phyloP scores from a whole-genome alignment of 2,888 invertebrate genomes.

The Drosophila neotestacea region DNA sequence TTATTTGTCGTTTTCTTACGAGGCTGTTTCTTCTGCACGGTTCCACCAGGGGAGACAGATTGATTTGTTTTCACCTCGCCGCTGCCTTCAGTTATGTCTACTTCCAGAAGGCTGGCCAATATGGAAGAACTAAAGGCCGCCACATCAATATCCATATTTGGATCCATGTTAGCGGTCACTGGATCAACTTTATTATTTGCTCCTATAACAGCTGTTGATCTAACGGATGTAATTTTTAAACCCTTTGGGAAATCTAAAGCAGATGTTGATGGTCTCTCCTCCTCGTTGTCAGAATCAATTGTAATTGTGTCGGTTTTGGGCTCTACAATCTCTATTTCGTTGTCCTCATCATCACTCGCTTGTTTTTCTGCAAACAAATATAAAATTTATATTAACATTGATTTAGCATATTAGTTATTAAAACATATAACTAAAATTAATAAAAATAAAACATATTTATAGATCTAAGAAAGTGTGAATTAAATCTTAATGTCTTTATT shows the following conservation, averaged over 20 bases:
- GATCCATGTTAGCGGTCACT: constrained; percentile 6
- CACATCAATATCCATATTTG: constrained; percentile 56
- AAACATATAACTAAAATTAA: not conserved
- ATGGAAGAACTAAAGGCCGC: constrained; percentile 75
- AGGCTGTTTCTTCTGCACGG: constrained; percentile 80
- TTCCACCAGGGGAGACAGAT: constrained; percentile 31
- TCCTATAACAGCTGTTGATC: constrained; percentile 22
- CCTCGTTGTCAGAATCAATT: constrained; percentile 84
- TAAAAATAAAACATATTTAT: not conserved
- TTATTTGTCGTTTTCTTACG: constrained; percentile 84
- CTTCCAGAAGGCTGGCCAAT: constrained; percentile 83
- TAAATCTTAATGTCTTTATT: constrained; percentile 39
- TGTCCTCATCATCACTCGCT: constrained; percentile 84
- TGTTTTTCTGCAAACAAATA: constrained; percentile 81
- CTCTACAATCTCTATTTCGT: constrained; percentile 85
- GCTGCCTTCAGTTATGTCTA: constrained; percentile 77
- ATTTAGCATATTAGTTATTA: not conserved
- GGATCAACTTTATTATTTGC: not conserved
- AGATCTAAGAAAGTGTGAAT: not conserved
- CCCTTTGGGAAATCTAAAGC: constrained; percentile 8
- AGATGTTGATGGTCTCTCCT: constrained; percentile 59
- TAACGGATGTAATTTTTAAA: constrained; percentile 52
- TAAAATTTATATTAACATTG: not conserved
- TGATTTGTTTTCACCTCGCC: constrained; percentile 20
- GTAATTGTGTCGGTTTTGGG: constrained; percentile 84